Conservation (phyloP, 92 coral and sea anemone genomes). For the Phenganax stokvisi region DNA sequence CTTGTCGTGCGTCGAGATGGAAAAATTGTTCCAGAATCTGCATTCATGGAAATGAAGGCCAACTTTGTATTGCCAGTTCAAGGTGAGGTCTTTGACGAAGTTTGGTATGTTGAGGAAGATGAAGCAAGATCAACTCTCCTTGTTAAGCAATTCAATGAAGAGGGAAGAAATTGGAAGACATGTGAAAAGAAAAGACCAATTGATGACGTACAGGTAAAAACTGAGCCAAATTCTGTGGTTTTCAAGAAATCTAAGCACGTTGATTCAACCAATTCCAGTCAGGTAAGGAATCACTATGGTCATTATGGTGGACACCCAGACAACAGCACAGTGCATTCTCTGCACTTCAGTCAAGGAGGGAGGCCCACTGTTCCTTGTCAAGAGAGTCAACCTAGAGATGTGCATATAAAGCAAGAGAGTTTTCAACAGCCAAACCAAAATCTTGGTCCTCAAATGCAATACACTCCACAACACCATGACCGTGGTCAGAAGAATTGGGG, state of each 20-base stretch:
- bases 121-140: slow-evolving; percentile 51
- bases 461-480: slow-evolving; percentile 20
- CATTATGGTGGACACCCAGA: neutral
- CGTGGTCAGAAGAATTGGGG: slow-evolving; percentile 4
- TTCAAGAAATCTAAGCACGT: slow-evolving; percentile 28
- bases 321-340: slow-evolving; percentile 18
- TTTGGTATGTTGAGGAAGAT: slow-evolving; percentile 91
- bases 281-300: neutral
- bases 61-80: slow-evolving; percentile 80
- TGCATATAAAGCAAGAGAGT: neutral
- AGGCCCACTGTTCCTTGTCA: slow-evolving; percentile 25
- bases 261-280: slow-evolving; percentile 1
- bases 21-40: slow-evolving; percentile 76
- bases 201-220: slow-evolving; percentile 19
- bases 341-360: slow-evolving; percentile 7
- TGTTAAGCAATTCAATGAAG: slow-evolving; percentile 61
- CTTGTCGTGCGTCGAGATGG: slow-evolving; percentile 75
- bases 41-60: slow-evolving; percentile 91
- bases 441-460: slow-evolving; percentile 17
- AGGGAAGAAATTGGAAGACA: slow-evolving; percentile 67
- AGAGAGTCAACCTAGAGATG: slow-evolving; percentile 25
- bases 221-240: neutral
- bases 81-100: slow-evolving; percentile 76
- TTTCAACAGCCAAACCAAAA: neutral
- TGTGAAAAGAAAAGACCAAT: slow-evolving; percentile 29